Evolutionary conservation across 2,797 vertebrate genomes (phyloP).

Genomic region (Eutrigla gurnardus): DNA sequence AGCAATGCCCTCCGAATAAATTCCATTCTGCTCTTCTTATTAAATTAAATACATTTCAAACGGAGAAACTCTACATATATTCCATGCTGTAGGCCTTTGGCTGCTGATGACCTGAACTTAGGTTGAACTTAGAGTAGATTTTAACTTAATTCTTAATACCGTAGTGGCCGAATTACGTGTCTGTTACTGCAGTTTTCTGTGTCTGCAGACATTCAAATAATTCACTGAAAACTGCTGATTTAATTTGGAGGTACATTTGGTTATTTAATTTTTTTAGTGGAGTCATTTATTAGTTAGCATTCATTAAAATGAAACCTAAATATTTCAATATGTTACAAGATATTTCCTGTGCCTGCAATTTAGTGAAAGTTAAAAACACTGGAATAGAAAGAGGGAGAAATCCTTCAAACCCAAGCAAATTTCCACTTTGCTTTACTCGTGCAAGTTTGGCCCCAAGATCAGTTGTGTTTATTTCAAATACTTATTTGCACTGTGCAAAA

Average conservation of each 20-base stretch:
- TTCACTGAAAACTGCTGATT: neutral
- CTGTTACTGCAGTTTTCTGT: neutral
- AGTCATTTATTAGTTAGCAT: too few relatives aligned
- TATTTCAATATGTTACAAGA: neutral
- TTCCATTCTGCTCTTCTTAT: constrained; percentile 31
- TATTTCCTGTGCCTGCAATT: neutral
- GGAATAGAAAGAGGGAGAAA: neutral
- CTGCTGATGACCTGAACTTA: constrained; percentile 31
- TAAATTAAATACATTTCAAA: constrained; percentile 38
- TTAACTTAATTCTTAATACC: constrained; percentile 4
- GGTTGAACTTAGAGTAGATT: constrained; percentile 30
- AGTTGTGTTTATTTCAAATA: too few relatives aligned
- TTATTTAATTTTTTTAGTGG: neutral
- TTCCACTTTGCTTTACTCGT: too few relatives aligned
- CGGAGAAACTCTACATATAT: constrained; percentile 6
- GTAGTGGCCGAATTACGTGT: neutral
- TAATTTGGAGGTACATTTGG: neutral
- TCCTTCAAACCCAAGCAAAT: neutral
- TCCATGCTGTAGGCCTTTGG: constrained; percentile 16
- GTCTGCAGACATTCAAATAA: neutral
- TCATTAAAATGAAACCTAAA: neutral
- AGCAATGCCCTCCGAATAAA: constrained; percentile 27
- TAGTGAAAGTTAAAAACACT: neutral
- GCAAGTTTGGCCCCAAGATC: too few relatives aligned
- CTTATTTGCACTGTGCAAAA: too few relatives aligned